These are phyloP conservation scores for Saguinus midas DNA, from an alignment of 2,113 vertebrate genomes.

Conservation along the genomic window DNA sequence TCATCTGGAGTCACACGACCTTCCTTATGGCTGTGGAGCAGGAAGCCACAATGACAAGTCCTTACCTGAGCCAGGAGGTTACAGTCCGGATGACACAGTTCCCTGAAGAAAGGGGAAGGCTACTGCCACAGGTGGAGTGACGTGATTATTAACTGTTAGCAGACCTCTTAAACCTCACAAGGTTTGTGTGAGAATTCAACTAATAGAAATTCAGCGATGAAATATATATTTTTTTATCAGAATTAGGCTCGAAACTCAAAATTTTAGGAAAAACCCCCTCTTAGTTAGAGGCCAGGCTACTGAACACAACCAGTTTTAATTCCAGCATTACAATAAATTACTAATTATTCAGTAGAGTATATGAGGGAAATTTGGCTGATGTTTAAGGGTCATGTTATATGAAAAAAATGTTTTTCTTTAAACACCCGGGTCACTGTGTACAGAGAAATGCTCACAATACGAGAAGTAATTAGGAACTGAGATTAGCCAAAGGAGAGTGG, in stretches of 20 bases:
- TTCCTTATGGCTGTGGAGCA: not conserved
- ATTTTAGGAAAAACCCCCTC: not conserved
- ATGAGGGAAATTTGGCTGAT: not conserved
- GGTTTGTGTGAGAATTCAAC: not conserved
- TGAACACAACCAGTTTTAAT: not conserved
- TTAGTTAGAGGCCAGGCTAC: not conserved
- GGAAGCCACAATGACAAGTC: not conserved
- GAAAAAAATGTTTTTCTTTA: not conserved
- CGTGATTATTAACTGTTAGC: not conserved
- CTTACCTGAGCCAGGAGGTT: not conserved
- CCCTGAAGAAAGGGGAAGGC: not conserved
- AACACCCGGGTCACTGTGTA: not conserved
- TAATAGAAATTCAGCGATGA: not conserved
- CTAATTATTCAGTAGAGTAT: not conserved
- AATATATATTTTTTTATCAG: not conserved
- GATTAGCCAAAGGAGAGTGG: not conserved
- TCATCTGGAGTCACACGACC: not conserved
- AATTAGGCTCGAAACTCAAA: not conserved
- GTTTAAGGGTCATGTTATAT: not conserved
- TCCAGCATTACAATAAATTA: not conserved
- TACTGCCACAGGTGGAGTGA: not conserved
- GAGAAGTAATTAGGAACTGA: not conserved
- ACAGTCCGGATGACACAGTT: not conserved
- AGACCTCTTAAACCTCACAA: not conserved
- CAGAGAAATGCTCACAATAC: not conserved